Evolutionary conservation across 2,113 vertebrate species (phyloP), one percentile per base, ranked within the genome.

Genomic region (Nothocercus nigrocapillus): DNA sequence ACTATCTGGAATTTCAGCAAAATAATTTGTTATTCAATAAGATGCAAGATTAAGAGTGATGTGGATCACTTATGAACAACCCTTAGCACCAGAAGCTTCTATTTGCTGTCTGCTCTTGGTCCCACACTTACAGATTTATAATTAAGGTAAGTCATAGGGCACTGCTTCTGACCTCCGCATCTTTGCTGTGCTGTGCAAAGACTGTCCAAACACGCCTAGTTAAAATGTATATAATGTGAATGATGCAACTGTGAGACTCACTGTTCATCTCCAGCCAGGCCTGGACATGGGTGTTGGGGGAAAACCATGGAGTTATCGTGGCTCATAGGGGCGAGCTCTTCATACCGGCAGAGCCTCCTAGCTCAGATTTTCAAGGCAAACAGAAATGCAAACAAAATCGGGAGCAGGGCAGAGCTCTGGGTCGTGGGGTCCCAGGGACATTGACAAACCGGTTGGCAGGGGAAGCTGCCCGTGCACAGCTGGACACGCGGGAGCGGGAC

Each of bases 21-120:
- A 82, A 95, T 87, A 4, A 93, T 79, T 88, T 82, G 80, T 76
- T 84, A 73, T 58, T 92, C 77, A 90, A 12, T 82, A 72, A 88
- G 25, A 75, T 42, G 40, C 75, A 69, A 86, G 68, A 93, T 82
- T 49, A 86, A 79, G 80, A 90, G 32, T 7, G 27, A 97, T 69
- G 56, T 70, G 77, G 73, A 92, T 89, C 53, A 81, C 88, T 73
- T 69, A 40, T 62, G 76, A 94, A 86, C 76, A 79, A 24, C 75
- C 86, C 73, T 53, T 73, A 86, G 76, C 38, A 79, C 7, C 56
- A 61, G 64, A 64, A 85, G 18, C 66, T 68, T 61, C 73, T 44
- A 21, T 47, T 25, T 68, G 30, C 66, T 81, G 47, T 32, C 47
- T 68, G 21, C 22, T 62, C 47, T 0, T 59, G 59, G 42, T 90